A percentile compares a stretch with the other conserved stretches of the same genome.
Evolutionary conservation across 2,113 vertebrate species (phyloP).

Genomic region (Phaetusa simplex): DNA sequence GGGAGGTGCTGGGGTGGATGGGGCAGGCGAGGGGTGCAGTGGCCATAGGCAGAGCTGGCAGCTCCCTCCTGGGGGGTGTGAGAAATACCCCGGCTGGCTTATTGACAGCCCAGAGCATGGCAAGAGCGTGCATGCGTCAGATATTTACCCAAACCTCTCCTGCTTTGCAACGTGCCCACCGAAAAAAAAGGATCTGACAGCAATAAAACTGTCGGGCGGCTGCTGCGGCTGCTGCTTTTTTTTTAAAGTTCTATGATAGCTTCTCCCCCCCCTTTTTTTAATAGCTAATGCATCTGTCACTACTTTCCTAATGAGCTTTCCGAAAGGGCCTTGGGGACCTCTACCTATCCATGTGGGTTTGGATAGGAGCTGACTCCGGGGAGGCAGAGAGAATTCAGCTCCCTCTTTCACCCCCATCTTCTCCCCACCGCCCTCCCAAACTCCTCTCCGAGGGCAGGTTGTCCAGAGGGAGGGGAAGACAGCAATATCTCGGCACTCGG

Average conservation of each 20-base stretch:
- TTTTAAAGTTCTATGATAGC: constrained; percentile 57
- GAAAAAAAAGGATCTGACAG: constrained; percentile 45
- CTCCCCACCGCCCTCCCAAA: background rate
- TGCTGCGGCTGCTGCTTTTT: constrained; percentile 1
- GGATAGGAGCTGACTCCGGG: background rate
- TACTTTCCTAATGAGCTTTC: constrained; percentile 69
- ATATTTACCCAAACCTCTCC: constrained; percentile 47
- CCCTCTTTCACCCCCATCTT: constrained; percentile 7
- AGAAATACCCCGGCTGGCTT: background rate
- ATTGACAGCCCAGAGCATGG: background rate
- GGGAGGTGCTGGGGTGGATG: background rate
- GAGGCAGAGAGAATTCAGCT: constrained; percentile 6
- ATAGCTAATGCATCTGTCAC: constrained; percentile 61
- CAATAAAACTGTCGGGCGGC: constrained; percentile 44
- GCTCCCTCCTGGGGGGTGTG: background rate
- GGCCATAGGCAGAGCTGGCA: background rate
- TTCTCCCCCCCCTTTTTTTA: constrained; percentile 16
- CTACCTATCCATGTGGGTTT: constrained; percentile 48
- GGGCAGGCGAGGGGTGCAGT: background rate
- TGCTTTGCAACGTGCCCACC: constrained; percentile 26
- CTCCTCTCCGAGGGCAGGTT: constrained; percentile 47
- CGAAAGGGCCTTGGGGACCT: constrained; percentile 46
- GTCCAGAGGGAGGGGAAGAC: constrained; percentile 52
- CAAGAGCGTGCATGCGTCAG: background rate
- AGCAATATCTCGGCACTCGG: constrained; percentile 28